A percentile compares a stretch with the other conserved stretches of the same genome.
These are phyloP conservation scores for Bostrychus sinensis DNA, from an alignment of 2,113 vertebrate genomes.

Conservation along the genomic window DNA sequence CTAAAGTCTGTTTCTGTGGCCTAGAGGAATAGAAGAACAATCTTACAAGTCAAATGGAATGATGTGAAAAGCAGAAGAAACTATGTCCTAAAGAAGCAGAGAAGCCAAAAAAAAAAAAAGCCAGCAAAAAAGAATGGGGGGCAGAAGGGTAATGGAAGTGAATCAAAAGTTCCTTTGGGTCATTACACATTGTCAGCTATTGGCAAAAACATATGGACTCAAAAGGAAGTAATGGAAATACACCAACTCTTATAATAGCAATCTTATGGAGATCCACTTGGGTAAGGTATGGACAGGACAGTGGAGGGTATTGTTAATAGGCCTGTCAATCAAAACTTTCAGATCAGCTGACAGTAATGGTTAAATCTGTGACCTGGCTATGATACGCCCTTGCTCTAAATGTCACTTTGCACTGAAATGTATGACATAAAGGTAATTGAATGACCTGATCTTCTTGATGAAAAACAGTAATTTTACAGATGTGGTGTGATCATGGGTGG, in stretches of 20 bases:
- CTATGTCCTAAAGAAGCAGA: conserved; percentile 36
- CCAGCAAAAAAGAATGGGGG: conserved; percentile 15
- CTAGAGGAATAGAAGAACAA: conserved; percentile 61
- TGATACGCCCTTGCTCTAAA: conserved; percentile 59
- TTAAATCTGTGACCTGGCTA: conserved; percentile 74
- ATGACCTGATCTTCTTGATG: conserved; percentile 73
- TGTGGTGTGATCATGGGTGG: conserved; percentile 25
- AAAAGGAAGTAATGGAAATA: conserved; percentile 60
- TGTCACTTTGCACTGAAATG: conserved; percentile 66
- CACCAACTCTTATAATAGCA: conserved; percentile 65
- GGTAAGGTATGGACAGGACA: conserved; percentile 62
- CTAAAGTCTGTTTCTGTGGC: conserved; percentile 63
- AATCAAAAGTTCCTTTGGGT: conserved; percentile 54
- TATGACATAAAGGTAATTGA: conserved; percentile 79
- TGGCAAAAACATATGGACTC: conserved; percentile 59
- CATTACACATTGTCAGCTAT: conserved; percentile 64
- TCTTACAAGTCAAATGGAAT: conserved; percentile 24
- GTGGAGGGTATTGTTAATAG: conserved; percentile 74
- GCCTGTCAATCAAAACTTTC: conserved; percentile 76
- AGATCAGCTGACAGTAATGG: conserved; percentile 65
- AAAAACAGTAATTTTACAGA: conserved; percentile 65
- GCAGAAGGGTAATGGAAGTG: conserved; percentile 64
- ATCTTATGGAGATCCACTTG: conserved; percentile 68
- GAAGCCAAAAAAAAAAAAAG: conserved; percentile 19
- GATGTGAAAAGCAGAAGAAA: conserved; percentile 42